Conservation (phyloP, 1,140 invertebrate species). For the Drosophila punjabiensis region DNA sequence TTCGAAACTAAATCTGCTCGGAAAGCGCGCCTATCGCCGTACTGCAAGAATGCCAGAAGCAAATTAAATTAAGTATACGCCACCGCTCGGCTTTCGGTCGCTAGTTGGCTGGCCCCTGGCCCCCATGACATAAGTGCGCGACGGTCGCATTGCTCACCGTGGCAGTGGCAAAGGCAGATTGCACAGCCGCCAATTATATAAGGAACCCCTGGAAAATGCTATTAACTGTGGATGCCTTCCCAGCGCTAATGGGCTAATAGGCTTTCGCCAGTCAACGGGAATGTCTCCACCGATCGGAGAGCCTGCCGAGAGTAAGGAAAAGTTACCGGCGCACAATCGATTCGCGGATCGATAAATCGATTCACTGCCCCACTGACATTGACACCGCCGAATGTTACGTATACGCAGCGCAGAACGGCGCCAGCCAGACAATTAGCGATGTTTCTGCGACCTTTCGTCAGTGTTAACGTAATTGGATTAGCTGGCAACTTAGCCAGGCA, state of each 20-base stretch:
- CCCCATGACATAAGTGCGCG: constrained; percentile 68
- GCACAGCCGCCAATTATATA: constrained; percentile 41
- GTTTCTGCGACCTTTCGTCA: constrained; percentile 68
- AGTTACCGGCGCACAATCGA: constrained; percentile 27
- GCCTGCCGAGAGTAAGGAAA: constrained; percentile 11
- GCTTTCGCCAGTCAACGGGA: constrained; percentile 28
- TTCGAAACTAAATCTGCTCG: constrained; percentile 69
- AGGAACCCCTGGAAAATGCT: constrained; percentile 22
- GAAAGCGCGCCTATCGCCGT: constrained; percentile 33
- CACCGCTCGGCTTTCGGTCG: constrained; percentile 41
- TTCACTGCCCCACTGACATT: constrained; percentile 67
- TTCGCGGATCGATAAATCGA: constrained; percentile 51
- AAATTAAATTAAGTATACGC: constrained; percentile 83
- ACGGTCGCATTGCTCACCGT: constrained; percentile 8
- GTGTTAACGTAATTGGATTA: constrained; percentile 74
- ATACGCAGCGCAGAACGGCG: constrained; percentile 44
- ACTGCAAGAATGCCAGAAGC: constrained; percentile 55
- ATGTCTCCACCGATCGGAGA: constrained; percentile 24
- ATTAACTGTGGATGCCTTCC: constrained; percentile 39
- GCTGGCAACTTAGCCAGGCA: constrained; percentile 25
- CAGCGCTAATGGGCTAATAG: constrained; percentile 29
- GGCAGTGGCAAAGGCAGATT: constrained; percentile 11
- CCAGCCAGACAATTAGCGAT: constrained; percentile 47
- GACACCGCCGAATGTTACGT: constrained; percentile 69
- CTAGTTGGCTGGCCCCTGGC: constrained; percentile 11